Conservation (phyloP, 2,888 invertebrate species). For the Metellina segmentata region DNA sequence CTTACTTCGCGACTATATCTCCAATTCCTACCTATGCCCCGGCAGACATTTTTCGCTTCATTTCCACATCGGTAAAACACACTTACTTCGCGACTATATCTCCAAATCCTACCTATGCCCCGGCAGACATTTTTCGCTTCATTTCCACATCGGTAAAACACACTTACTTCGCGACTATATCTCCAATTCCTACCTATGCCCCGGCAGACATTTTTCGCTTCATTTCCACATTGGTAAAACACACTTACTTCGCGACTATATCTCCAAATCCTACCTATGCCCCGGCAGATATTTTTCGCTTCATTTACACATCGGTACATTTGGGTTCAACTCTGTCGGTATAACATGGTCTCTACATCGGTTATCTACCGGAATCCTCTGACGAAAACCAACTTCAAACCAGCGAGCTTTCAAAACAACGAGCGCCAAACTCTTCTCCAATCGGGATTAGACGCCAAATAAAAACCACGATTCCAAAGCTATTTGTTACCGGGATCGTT, state of each 20-base stretch:
- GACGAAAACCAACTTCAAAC: background rate
- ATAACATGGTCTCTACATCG: background rate
- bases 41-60: too few species aligned
- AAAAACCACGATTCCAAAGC: constrained; percentile 6
- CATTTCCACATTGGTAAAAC: background rate
- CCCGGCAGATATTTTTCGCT: background rate
- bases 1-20: too few species aligned
- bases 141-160: too few species aligned
- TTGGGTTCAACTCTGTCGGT: too few species aligned
- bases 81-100: too few species aligned
- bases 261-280: background rate
- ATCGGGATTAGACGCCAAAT: constrained; percentile 20
- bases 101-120: too few species aligned
- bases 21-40: too few species aligned
- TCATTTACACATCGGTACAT: background rate
- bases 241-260: too few species aligned
- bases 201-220: background rate
- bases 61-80: too few species aligned
- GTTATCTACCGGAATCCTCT: background rate
- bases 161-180: too few species aligned
- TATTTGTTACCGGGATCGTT: constrained; percentile 25
- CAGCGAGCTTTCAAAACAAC: background rate
- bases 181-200: too few species aligned
- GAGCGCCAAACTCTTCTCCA: constrained; percentile 7
- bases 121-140: too few species aligned